phyloP scores from a whole-genome alignment of 2,888 invertebrate species.

The Hirtodrosophila histrioides region DNA sequence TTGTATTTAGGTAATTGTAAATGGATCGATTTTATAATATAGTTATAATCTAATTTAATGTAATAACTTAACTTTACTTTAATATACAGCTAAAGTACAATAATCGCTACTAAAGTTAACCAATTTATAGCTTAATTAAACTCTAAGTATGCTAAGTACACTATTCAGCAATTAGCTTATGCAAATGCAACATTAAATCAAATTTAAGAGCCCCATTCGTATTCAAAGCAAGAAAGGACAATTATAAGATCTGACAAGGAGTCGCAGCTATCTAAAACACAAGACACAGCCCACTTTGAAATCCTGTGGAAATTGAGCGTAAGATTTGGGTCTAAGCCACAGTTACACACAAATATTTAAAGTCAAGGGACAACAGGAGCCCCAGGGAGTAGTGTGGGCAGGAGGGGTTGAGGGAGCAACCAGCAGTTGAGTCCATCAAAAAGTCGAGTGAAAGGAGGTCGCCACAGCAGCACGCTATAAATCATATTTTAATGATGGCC shows the following conservation, averaged over 20 bases:
- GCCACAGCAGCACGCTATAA: constrained; percentile 54
- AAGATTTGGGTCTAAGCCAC: constrained; percentile 44
- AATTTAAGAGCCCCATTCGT: constrained; percentile 33
- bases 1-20: constrained; percentile 17
- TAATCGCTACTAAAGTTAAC: constrained; percentile 23
- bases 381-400: constrained; percentile 29
- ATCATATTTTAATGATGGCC: constrained; percentile 80
- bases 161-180: constrained; percentile 15
- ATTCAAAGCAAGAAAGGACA: constrained; percentile 39
- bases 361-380: constrained; percentile 46
- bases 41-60: background rate
- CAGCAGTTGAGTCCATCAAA: constrained; percentile 50
- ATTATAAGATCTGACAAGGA: constrained; percentile 11
- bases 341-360: constrained; percentile 49
- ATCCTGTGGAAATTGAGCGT: constrained; percentile 43
- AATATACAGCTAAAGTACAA: constrained; percentile 3
- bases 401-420: constrained; percentile 24
- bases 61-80: constrained; percentile 12
- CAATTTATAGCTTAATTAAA: constrained; percentile 52
- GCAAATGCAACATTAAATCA: constrained; percentile 12
- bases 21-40: constrained; percentile 65
- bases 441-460: constrained; percentile 41
- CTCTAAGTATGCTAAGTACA: constrained; percentile 18
- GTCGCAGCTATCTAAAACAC: too few relatives aligned
- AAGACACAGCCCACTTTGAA: constrained; percentile 18